Conservation (phyloP, 2,797 vertebrate species). For the Bovichtus variegatus region DNA sequence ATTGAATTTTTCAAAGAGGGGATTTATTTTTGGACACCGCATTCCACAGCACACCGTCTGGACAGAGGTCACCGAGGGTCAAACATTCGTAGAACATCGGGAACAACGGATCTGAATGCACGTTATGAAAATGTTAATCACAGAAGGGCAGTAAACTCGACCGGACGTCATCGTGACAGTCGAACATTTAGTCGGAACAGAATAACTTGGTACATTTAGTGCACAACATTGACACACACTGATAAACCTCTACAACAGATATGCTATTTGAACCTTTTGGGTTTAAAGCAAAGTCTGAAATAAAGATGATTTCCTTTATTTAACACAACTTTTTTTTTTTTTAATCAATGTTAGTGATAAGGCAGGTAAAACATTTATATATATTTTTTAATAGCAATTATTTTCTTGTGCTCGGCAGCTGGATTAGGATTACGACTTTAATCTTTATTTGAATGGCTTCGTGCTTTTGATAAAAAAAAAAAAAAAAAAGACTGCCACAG, state of each 20-base stretch:
- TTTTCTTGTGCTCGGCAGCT: slow-evolving; percentile 32
- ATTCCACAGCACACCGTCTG: slow-evolving; percentile 74
- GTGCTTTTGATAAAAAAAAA: slow-evolving; percentile 28
- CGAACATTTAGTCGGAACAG: slow-evolving; percentile 75
- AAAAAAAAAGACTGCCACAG: slow-evolving; percentile 3
- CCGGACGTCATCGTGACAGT: slow-evolving; percentile 61
- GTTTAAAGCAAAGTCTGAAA: slow-evolving; percentile 39
- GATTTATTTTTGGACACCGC: slow-evolving; percentile 81
- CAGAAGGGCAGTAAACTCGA: slow-evolving; percentile 70
- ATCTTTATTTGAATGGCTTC: slow-evolving; percentile 16
- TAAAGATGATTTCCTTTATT: background rate
- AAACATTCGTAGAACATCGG: slow-evolving; percentile 71
- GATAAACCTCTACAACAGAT: slow-evolving; percentile 68
- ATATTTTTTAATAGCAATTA: slow-evolving; percentile 1
- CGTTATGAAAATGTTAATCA: slow-evolving; percentile 73
- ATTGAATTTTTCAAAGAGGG: slow-evolving; percentile 66
- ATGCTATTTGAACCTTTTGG: slow-evolving; percentile 46
- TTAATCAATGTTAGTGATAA: slow-evolving; percentile 22
- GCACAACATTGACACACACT: slow-evolving; percentile 76
- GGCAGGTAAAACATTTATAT: slow-evolving; percentile 43
- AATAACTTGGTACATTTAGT: slow-evolving; percentile 75
- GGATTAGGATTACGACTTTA: slow-evolving; percentile 19
- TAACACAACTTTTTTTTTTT: too few relatives aligned
- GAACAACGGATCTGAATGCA: slow-evolving; percentile 68
- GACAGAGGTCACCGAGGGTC: slow-evolving; percentile 78